Conservation (phyloP, 2,113 vertebrate genomes). For the Melanerpes aurifrons region DNA sequence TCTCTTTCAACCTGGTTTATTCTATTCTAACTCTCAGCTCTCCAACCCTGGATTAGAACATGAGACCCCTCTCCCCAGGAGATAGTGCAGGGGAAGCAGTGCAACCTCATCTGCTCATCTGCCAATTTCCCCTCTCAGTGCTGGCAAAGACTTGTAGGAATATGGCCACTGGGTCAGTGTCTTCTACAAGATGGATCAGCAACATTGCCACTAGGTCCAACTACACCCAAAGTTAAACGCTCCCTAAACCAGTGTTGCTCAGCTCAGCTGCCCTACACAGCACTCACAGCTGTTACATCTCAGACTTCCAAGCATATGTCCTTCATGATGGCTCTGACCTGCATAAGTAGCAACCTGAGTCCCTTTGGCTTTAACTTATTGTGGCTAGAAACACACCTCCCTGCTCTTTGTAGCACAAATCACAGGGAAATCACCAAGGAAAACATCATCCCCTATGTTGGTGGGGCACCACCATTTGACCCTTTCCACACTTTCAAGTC, state of each 20-base stretch:
- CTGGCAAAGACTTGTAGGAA: background rate
- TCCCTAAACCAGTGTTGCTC: background rate
- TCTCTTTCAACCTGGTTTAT: no score
- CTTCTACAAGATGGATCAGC: background rate
- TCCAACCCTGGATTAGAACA: background rate
- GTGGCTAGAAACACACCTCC: accelerated
- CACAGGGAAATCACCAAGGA: background rate
- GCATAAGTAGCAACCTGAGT: accelerated
- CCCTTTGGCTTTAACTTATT: background rate
- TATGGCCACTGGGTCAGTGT: background rate
- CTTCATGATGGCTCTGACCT: background rate
- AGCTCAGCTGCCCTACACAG: background rate
- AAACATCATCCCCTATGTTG: background rate
- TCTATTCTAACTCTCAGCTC: background rate
- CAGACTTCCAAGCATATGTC: background rate
- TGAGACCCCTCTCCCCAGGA: background rate
- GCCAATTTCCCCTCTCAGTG: background rate
- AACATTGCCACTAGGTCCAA: accelerated
- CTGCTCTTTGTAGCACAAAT: background rate
- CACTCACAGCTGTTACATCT: background rate
- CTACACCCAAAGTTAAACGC: background rate
- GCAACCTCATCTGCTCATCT: background rate
- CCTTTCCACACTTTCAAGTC: background rate
- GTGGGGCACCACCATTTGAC: background rate
- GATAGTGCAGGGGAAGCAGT: accelerated